These are phyloP conservation scores for Actinopyga echinites DNA, from an alignment of 53 echinoderm and acorn worm species.

Conservation along the genomic window DNA sequence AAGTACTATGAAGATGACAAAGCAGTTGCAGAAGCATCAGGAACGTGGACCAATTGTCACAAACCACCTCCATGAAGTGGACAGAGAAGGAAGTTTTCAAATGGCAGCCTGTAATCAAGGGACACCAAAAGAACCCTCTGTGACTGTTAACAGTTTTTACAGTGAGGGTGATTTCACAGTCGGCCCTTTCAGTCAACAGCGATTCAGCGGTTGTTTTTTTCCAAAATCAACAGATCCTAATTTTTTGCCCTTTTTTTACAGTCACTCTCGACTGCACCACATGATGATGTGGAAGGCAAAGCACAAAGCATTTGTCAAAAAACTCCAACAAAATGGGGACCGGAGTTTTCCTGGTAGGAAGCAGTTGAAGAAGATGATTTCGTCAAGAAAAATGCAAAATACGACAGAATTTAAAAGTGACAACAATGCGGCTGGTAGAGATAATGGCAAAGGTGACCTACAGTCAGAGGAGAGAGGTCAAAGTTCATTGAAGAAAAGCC, in stretches of 20 bases:
- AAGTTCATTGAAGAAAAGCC: not conserved
- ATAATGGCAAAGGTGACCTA: not conserved
- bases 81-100: too few species aligned
- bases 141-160: too few species aligned
- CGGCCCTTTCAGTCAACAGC: not conserved
- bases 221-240: conserved; percentile 88
- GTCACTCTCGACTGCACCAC: conserved; percentile 90
- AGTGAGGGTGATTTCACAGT: too few species aligned
- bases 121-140: too few species aligned
- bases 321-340: conserved; percentile 76
- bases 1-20: too few species aligned
- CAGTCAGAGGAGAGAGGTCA: not conserved
- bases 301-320: conserved; percentile 87
- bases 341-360: conserved; percentile 74
- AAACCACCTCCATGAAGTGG: too few species aligned
- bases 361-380: conserved; percentile 40
- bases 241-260: conserved; percentile 89
- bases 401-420: not conserved
- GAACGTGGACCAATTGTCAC: too few species aligned
- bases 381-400: not conserved
- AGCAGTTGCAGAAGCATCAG: too few species aligned
- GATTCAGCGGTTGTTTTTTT: conserved; percentile 10
- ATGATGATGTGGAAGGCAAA: conserved; percentile 95
- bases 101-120: too few species aligned
- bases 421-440: not conserved